Base-by-base conservation (phyloP, 2,888 invertebrate genomes). In the Minunthozetes semirufus region DNA sequence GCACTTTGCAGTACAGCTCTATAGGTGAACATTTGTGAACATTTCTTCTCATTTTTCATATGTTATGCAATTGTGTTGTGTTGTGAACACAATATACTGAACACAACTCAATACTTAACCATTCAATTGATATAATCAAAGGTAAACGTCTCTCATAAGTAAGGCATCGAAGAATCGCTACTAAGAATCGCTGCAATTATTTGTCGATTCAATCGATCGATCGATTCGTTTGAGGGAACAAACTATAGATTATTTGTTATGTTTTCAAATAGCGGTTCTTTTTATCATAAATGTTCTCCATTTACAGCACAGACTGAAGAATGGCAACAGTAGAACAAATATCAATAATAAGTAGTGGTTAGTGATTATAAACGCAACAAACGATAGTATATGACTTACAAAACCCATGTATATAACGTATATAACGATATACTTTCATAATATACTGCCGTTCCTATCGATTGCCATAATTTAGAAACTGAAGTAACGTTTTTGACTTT, bases 161-260 rank as follows among this genome's bases (percentile, higher is more conserved):
- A 19, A 25, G 15, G 56, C 19, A 63, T 27, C 33, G 63, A 33
- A n/a, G n/a, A n/a, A n/a, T n/a, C n/a, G n/a, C n/a, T 68, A 46
- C 33, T 46, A 46, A 46, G 68, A 68, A 68, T 68, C 42, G 46
- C 4, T 13, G 19, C 42, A 68, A 46, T 68, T 68, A 68, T 68
- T 68, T 46, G 68, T 46, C 68, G 38, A 68, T 68, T 68, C 33
- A 33, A 33, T 33, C 33, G 68, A 68, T 68, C 46, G 68, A 3
- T 68, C n/a, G n/a, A n/a, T n/a, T 68, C 68, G 42, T n/a, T 42
- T 68, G 38, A 22, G 42, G 22, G 17, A 19, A 2, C n/a, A 50
- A n/a, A 59, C 11, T 38, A 63, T 68, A 68, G n/a, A 68, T 33
- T 68, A 68, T 68, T 66, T 68, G 68, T 68, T 68, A 68, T 22